Evolutionary conservation across 2,888 invertebrate species (phyloP), one percentile per base, ranked within the genome.

Genomic region (Galerucella pusilla): DNA sequence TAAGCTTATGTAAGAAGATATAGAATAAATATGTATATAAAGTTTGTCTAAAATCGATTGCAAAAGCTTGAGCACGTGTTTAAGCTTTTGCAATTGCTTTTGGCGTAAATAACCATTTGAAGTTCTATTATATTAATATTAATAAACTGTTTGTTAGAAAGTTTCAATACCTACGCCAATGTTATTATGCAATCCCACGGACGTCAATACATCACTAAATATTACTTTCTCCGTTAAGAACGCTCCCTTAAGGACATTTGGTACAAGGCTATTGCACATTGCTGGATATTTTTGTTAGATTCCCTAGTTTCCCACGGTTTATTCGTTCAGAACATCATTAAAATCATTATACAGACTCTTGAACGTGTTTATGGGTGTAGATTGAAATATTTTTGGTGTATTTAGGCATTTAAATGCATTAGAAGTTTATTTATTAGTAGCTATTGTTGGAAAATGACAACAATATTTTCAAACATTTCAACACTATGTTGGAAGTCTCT

Each of bases 171-270:
- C 61, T 61, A 61, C 61, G 61, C 61, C 61, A 28, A 61, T 61
- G 61, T 35, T 52, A 70, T 71, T 71, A 71, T 65, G 71, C 45
- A 71, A 71, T 71, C 57, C 45, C 28, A 65, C 65, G 57, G 71
- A 71, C 65, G 28, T 65, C 71, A 65, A 71, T 71, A 65, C 71
- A 71, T 71, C 71, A 71, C 65, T 71, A 71, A 65, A 71, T 64
- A 46, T 65, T 42, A 71, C 71, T 71, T 71, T 71, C 71, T 71
- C 71, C 59, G 14, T 54, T 65, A n/a, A 71, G 71, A 71, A 71
- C 71, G 71, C 71, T 71, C 71, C 71, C 71, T 71, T 71, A 71
- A 71, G 71, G 71, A 71, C 65, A 71, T 71, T 71, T 65, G 65
- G 57, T 16, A 57, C 65, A 65, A 64, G 71, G 71, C 65, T 65